Base-by-base conservation (phyloP, 2,797 vertebrate genomes). In the Phoeniculus purpureus region DNA sequence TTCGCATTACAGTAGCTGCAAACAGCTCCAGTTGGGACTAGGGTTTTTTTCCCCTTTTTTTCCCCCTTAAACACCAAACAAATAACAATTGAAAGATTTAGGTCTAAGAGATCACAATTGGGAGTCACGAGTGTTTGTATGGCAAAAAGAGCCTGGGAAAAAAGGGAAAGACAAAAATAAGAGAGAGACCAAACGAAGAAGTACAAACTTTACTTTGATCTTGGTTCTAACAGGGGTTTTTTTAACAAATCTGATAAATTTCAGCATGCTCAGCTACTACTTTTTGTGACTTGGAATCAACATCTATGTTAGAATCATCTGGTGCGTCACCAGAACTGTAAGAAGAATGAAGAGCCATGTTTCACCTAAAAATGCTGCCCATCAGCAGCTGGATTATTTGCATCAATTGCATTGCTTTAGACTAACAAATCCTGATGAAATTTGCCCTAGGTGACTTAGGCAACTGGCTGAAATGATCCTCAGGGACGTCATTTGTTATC, bases 371-470 rank as follows among this genome's bases (percentile, higher is more conserved):
- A 61, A 27, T 37, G 9, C n/a, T 86, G 27, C 26, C 40, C 3
- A 15, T 23, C 31, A 48, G 0, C 16, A 40, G 62, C 34, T 61
- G 55, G 14, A 74, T 15, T 73, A 64, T 88, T 92, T 91, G 31
- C 56, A 7, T 37, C 70, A 56, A 12, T 9, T 67, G 68, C 27
- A 67, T 67, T 92, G 62, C 50, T 85, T 88, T 79, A 91, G 52
- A 67, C 64, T 34, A 92, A 94, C 68, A 89, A 71, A 58, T 55
- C 55, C 10, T 4, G 61, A 77, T 55, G 70, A 90, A 94, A 82
- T 87, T 74, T 87, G 65, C 75, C 64, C 47, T 64, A 47, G 27
- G 25, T 40, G 10, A 64, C 20, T 59, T 62, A 50, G 14, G 77
- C 8, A 88, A 79, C 29, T 31, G 40, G 12, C 34, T 81, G 47